A percentile compares a stretch with the other conserved stretches of the same genome.
These are phyloP conservation scores for Furnarius figulus DNA, from an alignment of 2,113 vertebrate species.

Conservation along the genomic window DNA sequence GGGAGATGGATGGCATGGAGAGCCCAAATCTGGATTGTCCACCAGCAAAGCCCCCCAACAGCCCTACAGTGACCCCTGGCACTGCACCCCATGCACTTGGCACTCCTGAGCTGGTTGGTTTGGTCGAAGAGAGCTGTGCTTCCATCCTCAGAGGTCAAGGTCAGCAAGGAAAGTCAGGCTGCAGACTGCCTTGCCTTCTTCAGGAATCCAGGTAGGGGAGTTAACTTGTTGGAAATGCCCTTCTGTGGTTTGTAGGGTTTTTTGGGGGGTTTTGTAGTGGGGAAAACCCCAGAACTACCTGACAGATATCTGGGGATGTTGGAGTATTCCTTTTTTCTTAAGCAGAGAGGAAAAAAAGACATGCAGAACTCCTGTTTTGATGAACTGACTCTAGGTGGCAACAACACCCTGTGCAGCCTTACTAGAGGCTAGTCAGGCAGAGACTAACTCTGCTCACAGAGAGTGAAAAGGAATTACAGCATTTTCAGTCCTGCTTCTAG, in stretches of 20 bases:
- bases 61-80: neutral
- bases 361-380: neutral
- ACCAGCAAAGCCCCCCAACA: neutral
- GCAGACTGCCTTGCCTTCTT: neutral
- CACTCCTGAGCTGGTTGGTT: neutral
- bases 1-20: neutral
- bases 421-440: neutral
- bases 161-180: neutral
- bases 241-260: accelerated
- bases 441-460: neutral
- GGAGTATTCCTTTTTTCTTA: neutral
- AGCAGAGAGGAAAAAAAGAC: neutral
- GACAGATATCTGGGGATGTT: neutral
- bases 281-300: neutral
- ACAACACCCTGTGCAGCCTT: neutral
- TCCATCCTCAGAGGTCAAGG: neutral
- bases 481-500: neutral
- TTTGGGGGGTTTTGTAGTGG: neutral
- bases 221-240: neutral
- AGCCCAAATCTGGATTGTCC: neutral
- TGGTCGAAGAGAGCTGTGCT: neutral
- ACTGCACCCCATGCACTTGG: accelerated
- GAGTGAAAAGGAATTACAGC: neutral
- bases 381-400: conserved; percentile 72
- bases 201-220: accelerated